Percentiles rank a stretch among this genome's conserved stretches.
phyloP scores from a whole-genome alignment of 2,888 invertebrate genomes.

The Nephrotoma flavescens region DNA sequence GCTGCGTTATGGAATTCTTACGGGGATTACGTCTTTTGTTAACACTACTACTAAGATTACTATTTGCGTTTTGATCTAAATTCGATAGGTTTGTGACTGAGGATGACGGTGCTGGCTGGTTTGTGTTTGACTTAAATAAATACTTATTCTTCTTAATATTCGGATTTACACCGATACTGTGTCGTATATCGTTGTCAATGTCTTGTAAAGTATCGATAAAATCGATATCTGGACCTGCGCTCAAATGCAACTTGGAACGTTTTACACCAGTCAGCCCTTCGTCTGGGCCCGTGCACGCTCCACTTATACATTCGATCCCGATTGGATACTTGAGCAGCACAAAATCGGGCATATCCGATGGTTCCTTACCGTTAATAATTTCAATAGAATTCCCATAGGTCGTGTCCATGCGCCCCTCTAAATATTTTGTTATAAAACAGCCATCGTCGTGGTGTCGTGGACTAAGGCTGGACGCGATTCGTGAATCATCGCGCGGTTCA shows the following conservation, averaged over 20 bases:
- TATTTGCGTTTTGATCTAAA: slow-evolving; percentile 20
- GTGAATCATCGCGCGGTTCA: slow-evolving; percentile 20
- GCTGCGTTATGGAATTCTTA: neutral
- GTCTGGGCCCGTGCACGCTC: slow-evolving; percentile 69
- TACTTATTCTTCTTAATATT: neutral
- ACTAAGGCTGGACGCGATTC: slow-evolving; percentile 13
- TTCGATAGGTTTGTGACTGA: neutral
- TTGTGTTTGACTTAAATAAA: neutral
- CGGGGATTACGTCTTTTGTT: neutral
- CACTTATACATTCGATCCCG: slow-evolving; percentile 42
- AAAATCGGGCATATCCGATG: slow-evolving; percentile 54
- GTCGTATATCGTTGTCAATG: slow-evolving; percentile 13
- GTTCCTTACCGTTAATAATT: slow-evolving; percentile 52
- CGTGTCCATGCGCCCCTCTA: slow-evolving; percentile 41
- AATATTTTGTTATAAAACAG: slow-evolving; percentile 53
- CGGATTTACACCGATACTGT: neutral
- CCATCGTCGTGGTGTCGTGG: slow-evolving; percentile 34
- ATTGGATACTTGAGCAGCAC: slow-evolving; percentile 36
- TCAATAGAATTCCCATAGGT: slow-evolving; percentile 25
- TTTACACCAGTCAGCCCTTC: slow-evolving; percentile 64
- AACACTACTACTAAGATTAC: neutral
- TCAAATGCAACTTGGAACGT: slow-evolving; percentile 47
- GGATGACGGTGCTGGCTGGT: neutral
- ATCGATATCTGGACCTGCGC: slow-evolving; percentile 54
- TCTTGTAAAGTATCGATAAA: slow-evolving; percentile 47